A percentile compares a stretch with the other conserved stretches of the same genome.
Evolutionary conservation across 2,888 invertebrate species (phyloP).

Genomic region (Melinopterus prodromus): DNA sequence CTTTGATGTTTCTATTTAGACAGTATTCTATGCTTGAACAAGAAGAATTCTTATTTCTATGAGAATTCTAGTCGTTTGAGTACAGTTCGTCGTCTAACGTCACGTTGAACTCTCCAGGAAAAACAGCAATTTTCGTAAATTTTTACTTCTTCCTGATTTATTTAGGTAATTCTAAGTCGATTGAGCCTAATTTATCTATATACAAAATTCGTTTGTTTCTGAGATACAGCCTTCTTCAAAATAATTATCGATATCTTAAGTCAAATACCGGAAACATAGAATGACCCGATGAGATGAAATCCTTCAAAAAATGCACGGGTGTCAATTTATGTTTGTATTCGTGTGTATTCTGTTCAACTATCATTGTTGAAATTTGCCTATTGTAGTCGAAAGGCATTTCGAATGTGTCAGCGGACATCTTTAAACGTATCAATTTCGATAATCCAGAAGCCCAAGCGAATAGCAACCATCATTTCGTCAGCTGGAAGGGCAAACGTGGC

Average conservation of each 20-base stretch:
- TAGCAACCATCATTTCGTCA: neutral
- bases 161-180: no score
- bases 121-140: no score
- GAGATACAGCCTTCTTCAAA: no score
- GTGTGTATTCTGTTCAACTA: neutral
- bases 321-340: conserved; percentile 27
- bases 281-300: neutral
- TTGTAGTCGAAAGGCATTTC: neutral
- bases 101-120: no score
- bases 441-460: conserved; percentile 31
- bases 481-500: neutral
- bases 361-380: neutral
- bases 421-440: conserved; percentile 58
- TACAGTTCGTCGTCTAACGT: no score
- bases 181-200: no score
- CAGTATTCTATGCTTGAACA: neutral
- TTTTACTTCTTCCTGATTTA: no score
- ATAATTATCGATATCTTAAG: neutral
- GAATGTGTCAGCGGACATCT: conserved; percentile 49
- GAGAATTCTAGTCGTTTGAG: no score
- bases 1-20: neutral
- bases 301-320: conserved; percentile 11
- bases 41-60: no score
- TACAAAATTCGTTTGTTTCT: no score
- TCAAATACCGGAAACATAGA: neutral